Base-by-base conservation (phyloP, 2,797 vertebrate species). In the Microtus californicus region DNA sequence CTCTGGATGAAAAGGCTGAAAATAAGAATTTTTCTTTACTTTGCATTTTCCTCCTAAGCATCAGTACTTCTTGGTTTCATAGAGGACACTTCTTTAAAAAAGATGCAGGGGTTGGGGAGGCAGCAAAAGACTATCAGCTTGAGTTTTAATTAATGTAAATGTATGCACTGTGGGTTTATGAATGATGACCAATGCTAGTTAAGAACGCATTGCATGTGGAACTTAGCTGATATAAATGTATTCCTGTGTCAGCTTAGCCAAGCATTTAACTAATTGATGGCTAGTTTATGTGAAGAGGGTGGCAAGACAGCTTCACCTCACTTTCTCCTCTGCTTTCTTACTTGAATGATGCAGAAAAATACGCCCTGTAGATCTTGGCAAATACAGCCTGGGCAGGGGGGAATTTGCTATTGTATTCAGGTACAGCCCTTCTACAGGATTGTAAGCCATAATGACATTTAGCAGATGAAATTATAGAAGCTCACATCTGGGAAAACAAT, bases 131-230 rank as follows among this genome's bases (percentile, higher is more conserved):
- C 51, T 69, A 82, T 73, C 29, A 31, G 63, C 89, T 90, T 78
- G n/a, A 90, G 40, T 71, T 95, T 65, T 15, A 89, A 82, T 74
- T 56, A 83, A 92, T 83, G 74, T 59, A 83, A 94, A 96, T 95
- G 43, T 76, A 61, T 45, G 51, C 69, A 59, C 56, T 25, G 3
- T 81, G 45, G 71, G 87, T 74, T 91, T 90, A 37, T 73, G 78
- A 45, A 93, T 8, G 71, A 71, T 45, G n/a, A 90, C 5, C n/a
- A 65, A 15, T 51, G 80, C 51, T 89, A 59, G 43, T 51, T 82
- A 91, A 87, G 67, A 89, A 88, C 10, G n/a, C 77, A 73, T 61
- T 37, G 40, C 48, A 71, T 78, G 21, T 74, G 54, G 37, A 96
- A 79, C 27, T 80, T 73, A 82, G 93, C 82, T 56, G 54, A 65